Evolutionary conservation across 2,797 vertebrate species (phyloP).

Genomic region (Linurgus olivaceus): DNA sequence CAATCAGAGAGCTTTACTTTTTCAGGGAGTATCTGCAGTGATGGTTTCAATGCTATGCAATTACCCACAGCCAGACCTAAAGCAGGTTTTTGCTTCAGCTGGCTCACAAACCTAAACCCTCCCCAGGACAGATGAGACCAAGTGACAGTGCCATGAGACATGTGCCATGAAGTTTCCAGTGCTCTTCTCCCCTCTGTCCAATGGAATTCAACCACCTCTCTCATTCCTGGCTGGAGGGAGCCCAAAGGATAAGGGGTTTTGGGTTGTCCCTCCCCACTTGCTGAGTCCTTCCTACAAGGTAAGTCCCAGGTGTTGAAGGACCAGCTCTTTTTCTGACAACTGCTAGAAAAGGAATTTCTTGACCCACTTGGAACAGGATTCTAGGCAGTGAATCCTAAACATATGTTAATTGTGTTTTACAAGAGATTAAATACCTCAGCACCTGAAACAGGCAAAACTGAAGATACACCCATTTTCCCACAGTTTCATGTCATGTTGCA

Average conservation of each 20-base stretch:
- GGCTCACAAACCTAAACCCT: not conserved
- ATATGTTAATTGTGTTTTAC: not conserved
- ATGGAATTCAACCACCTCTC: not conserved
- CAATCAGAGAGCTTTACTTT: not conserved
- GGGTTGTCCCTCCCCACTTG: not conserved
- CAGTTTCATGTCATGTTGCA: fast-evolving
- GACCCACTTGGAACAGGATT: not conserved
- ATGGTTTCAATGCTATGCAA: not conserved
- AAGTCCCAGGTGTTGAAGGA: not conserved
- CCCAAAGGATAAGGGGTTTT: not conserved
- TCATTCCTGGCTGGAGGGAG: not conserved
- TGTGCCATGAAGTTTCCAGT: not conserved
- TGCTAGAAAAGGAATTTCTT: not conserved
- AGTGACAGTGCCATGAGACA: not conserved
- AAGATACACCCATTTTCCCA: not conserved
- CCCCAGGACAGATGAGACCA: not conserved
- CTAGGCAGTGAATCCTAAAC: not conserved
- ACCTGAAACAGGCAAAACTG: not conserved
- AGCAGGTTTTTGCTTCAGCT: not conserved
- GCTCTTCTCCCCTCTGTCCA: not conserved
- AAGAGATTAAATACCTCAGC: not conserved
- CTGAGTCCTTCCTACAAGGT: not conserved
- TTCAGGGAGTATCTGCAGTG: not conserved
- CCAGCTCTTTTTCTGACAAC: not conserved
- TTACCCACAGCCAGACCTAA: not conserved